Conservation (phyloP, 30 jellyfish, hydroid and myxozoan genomes). For the Clytia hemisphaerica region DNA sequence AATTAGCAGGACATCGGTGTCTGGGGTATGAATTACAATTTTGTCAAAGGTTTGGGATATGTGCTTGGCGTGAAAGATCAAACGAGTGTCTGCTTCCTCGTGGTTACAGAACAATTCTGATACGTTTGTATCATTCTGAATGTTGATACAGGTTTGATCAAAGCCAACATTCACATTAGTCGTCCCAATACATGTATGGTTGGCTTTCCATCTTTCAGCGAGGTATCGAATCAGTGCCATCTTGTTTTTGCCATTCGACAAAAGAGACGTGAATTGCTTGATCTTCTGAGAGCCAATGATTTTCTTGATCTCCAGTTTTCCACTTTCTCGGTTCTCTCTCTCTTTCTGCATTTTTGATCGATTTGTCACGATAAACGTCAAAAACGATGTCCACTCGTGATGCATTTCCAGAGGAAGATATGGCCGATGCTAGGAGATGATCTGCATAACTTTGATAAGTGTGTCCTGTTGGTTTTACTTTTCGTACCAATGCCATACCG, state of each 20-base stretch:
- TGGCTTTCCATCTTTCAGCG: slow-evolving; percentile 10
- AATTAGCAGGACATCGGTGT: slow-evolving; percentile 22
- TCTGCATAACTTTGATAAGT: too few relatives aligned
- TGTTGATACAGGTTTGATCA: too few relatives aligned
- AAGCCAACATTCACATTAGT: not conserved
- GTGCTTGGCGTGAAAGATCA: slow-evolving; percentile 37
- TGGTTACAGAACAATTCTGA: not conserved
- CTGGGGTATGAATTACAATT: slow-evolving; percentile 38
- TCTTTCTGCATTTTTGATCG: slow-evolving; percentile 49
- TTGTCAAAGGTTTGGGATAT: slow-evolving; percentile 32
- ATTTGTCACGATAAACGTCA: slow-evolving; percentile 19
- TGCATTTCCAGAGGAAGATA: slow-evolving; percentile 6
- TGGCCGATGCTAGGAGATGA: not conserved
- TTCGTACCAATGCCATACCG: slow-evolving; percentile 14
- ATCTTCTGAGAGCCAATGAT: not conserved
- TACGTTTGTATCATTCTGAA: too few relatives aligned
- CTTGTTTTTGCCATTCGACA: slow-evolving; percentile 5
- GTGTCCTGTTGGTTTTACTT: slow-evolving; percentile 24
- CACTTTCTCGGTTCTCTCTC: slow-evolving; percentile 29
- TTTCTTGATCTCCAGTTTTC: not conserved
- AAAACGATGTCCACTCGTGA: slow-evolving; percentile 21
- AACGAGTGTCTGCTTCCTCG: slow-evolving; percentile 51
- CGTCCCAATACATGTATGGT: not conserved
- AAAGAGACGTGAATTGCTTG: slow-evolving; percentile 19
- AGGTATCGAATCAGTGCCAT: slow-evolving; percentile 18